Conservation (phyloP, 2,113 vertebrate genomes). For the Alouatta palliata region DNA sequence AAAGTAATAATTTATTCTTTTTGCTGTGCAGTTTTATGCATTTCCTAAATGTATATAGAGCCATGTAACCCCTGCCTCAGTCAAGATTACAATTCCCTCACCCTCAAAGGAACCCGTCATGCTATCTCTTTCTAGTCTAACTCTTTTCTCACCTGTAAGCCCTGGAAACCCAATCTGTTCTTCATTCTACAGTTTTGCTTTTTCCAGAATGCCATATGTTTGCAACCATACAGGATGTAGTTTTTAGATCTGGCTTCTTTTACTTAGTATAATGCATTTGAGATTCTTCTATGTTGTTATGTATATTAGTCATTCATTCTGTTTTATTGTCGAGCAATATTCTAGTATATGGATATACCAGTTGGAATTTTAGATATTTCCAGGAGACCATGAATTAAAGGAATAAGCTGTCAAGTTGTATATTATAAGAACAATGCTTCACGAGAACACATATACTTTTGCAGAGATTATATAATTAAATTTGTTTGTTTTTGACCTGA, state of each 20-base stretch:
- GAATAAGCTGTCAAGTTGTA: neutral
- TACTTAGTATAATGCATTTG: neutral
- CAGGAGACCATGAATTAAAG: neutral
- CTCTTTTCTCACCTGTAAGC: neutral
- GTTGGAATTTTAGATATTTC: neutral
- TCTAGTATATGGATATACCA: neutral
- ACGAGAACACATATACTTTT: neutral
- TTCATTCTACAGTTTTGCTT: neutral
- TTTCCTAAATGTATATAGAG: neutral
- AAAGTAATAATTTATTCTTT: neutral
- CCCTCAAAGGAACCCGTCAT: neutral
- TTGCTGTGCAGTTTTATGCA: neutral
- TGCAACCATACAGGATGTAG: rapidly evolving
- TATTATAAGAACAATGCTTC: neutral
- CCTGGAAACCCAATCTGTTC: neutral
- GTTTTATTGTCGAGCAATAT: neutral
- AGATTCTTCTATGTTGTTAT: neutral
- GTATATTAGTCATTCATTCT: neutral
- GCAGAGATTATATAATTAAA: neutral
- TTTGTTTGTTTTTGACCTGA: neutral
- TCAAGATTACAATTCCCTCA: neutral
- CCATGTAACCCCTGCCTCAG: neutral
- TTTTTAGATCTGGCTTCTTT: neutral
- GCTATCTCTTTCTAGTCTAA: neutral
- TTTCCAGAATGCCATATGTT: neutral